phyloP scores from a whole-genome alignment of 2,797 vertebrate species.

The Sphaeramia orbicularis region DNA sequence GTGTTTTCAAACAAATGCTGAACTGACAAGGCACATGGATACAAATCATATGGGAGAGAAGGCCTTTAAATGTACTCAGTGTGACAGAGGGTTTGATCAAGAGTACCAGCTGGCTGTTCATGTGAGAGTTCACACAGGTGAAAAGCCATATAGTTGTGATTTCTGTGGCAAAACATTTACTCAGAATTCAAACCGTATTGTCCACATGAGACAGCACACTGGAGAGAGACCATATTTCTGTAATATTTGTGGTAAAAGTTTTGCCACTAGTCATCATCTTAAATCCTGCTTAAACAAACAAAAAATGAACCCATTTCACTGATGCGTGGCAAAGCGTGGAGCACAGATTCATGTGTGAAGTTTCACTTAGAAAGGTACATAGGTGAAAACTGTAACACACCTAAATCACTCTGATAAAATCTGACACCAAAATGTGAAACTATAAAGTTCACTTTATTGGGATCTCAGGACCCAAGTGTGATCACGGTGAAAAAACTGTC shows the following conservation, averaged over 20 bases:
- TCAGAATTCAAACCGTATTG: constrained; percentile 49
- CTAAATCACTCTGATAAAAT: neutral
- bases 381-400: constrained; percentile 4
- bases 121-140: constrained; percentile 51
- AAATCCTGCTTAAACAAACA: neutral
- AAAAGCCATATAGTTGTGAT: constrained; percentile 45
- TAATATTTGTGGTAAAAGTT: constrained; percentile 22
- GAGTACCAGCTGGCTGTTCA: constrained; percentile 36
- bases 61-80: constrained; percentile 43
- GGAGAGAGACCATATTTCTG: constrained; percentile 46
- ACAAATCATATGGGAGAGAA: constrained; percentile 21
- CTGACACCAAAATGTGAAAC: neutral
- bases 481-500: no score
- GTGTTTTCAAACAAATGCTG: constrained; percentile 15
- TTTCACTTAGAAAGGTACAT: constrained; percentile 22
- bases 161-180: constrained; percentile 46
- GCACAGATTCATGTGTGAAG: constrained; percentile 8
- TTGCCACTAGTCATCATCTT: neutral
- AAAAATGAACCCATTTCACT: neutral
- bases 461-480: no score
- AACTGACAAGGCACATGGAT: constrained; percentile 39
- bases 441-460: no score
- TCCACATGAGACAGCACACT: constrained; percentile 54
- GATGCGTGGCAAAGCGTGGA: constrained; percentile 18
- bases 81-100: constrained; percentile 32